Evolutionary conservation across 2,888 invertebrate genomes (phyloP).

Genomic region (Crepidodera aurea): DNA sequence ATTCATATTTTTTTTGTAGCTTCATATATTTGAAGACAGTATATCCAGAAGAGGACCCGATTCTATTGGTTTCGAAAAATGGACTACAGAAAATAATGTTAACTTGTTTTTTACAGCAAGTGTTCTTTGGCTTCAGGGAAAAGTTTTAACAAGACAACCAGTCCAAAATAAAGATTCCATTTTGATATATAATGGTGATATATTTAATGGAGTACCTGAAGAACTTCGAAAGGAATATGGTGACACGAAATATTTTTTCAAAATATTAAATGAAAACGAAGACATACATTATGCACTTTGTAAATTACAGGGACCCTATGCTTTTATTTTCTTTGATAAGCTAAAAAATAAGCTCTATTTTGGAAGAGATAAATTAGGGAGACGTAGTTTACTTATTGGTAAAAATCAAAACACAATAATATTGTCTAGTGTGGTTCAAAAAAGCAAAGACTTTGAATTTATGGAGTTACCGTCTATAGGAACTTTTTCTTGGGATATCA

Average conservation of each 20-base stretch:
- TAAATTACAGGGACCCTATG: conserved; percentile 80
- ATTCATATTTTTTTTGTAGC: conserved; percentile 44
- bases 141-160: conserved; percentile 72
- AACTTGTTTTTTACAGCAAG: conserved; percentile 60
- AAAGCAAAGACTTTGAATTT: conserved; percentile 64
- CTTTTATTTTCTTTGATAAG: conserved; percentile 79
- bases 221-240: conserved; percentile 57
- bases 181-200: conserved; percentile 90
- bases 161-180: conserved; percentile 67
- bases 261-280: conserved; percentile 54
- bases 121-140: conserved; percentile 89
- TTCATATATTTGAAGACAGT: conserved; percentile 47
- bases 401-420: conserved; percentile 57
- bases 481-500: conserved; percentile 65
- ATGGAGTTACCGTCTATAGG: conserved; percentile 72
- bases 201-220: conserved; percentile 67
- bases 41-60: conserved; percentile 70
- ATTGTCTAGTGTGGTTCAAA: conserved; percentile 66
- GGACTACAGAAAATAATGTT: conserved; percentile 38
- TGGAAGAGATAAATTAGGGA: conserved; percentile 84
- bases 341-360: conserved; percentile 72
- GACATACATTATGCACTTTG: conserved; percentile 52
- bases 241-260: conserved; percentile 67
- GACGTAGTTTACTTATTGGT: conserved; percentile 81
- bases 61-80: conserved; percentile 43